phyloP scores from a whole-genome alignment of 2,113 vertebrate genomes.

The Boleophthalmus pectinirostris region DNA sequence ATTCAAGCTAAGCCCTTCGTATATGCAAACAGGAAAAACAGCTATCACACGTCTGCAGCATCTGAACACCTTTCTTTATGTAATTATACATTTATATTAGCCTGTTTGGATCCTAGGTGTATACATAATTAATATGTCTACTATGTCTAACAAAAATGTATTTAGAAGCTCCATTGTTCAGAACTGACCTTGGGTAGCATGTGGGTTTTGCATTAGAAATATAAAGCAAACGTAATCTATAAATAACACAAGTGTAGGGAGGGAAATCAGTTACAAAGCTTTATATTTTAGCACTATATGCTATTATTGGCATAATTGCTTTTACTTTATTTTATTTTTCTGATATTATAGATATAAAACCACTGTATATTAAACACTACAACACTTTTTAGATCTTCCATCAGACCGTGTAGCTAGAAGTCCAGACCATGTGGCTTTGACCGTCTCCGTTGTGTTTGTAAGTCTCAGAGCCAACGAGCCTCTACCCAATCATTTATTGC shows the following conservation, averaged over 20 bases:
- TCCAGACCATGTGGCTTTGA: conserved; percentile 78
- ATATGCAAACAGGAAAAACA: conserved; percentile 14
- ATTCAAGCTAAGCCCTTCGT: conserved; percentile 38
- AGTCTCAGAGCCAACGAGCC: conserved; percentile 65
- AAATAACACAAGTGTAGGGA: neutral
- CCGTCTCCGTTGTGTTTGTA: conserved; percentile 68
- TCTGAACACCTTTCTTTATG: neutral
- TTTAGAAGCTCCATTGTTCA: neutral
- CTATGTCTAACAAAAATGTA: neutral
- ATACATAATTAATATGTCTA: neutral
- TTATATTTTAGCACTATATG: neutral
- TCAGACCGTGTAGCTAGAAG: conserved; percentile 67
- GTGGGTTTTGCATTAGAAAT: neutral
- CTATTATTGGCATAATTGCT: neutral
- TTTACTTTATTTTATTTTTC: neutral
- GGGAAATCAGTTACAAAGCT: neutral
- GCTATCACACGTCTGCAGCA: conserved; percentile 16
- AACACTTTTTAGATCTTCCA: neutral
- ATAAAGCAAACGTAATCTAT: neutral
- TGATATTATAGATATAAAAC: neutral
- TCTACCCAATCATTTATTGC: conserved; percentile 72
- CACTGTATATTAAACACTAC: neutral
- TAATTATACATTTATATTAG: conserved; percentile 9
- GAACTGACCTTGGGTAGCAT: neutral
- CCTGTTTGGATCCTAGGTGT: neutral